phyloP scores from a whole-genome alignment of 1,140 invertebrate genomes.

The Zaprionus camerounensis region DNA sequence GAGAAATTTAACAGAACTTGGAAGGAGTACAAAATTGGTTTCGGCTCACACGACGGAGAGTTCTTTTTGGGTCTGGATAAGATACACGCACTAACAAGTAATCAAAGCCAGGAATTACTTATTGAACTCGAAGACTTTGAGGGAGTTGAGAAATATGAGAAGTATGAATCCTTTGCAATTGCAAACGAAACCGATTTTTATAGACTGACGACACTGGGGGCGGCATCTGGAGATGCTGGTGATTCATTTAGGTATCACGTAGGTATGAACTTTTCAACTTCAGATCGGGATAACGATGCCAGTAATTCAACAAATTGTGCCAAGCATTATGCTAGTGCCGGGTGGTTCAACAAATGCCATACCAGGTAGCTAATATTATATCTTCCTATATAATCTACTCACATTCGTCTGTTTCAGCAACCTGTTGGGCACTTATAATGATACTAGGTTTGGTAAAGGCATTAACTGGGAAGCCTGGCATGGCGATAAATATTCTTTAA shows the following conservation, averaged over 20 bases:
- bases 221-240: not conserved
- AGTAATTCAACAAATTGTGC: not conserved
- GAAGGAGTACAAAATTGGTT: not conserved
- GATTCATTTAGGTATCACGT: not conserved
- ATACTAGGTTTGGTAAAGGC: not conserved
- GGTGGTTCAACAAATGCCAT: not conserved
- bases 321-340: not conserved
- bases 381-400: not conserved
- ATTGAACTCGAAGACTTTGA: not conserved
- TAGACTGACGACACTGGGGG: not conserved
- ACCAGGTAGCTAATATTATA: not conserved
- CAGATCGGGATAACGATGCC: not conserved
- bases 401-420: not conserved
- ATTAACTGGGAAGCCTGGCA: not conserved
- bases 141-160: not conserved
- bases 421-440: not conserved
- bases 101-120: not conserved
- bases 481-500: not conserved
- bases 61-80: slow-evolving; percentile 1
- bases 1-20: not conserved
- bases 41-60: not conserved
- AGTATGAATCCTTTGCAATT: slow-evolving; percentile 1
- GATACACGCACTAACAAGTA: not conserved
- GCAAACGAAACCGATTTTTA: not conserved
- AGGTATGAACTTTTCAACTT: not conserved